A percentile compares a stretch with the other conserved stretches of the same genome.
phyloP scores from a whole-genome alignment of 2,888 invertebrate genomes.

The Chalcis sispes region DNA sequence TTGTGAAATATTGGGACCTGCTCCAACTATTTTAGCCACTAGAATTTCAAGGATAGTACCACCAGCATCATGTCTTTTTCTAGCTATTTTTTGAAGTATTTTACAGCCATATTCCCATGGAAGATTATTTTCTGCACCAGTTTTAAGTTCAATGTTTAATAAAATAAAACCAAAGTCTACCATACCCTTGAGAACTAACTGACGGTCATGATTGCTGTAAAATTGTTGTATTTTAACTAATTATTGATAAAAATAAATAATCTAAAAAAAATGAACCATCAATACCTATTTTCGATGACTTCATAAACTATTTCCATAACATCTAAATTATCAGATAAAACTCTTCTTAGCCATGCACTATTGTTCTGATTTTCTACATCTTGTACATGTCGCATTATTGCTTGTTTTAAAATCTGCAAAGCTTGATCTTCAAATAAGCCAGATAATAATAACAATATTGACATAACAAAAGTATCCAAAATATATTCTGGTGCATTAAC shows the following conservation, averaged over 20 bases:
- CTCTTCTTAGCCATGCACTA: slow-evolving; percentile 79
- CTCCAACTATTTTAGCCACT: slow-evolving; percentile 79
- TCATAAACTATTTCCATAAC: slow-evolving; percentile 75
- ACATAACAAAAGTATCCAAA: slow-evolving; percentile 81
- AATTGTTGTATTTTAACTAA: slow-evolving; percentile 12
- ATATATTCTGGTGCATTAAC: slow-evolving; percentile 79
- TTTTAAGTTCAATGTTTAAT: slow-evolving; percentile 70
- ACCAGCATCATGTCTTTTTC: slow-evolving; percentile 78
- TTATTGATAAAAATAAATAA: slow-evolving; percentile 8
- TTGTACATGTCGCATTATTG: slow-evolving; percentile 72
- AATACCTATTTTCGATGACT: slow-evolving; percentile 77
- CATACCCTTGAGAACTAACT: slow-evolving; percentile 77
- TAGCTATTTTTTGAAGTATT: slow-evolving; percentile 80
- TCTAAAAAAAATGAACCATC: neutral
- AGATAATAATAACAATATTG: slow-evolving; percentile 78
- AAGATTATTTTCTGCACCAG: slow-evolving; percentile 72
- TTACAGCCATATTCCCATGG: slow-evolving; percentile 78
- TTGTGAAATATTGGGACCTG: slow-evolving; percentile 77
- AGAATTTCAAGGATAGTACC: slow-evolving; percentile 78
- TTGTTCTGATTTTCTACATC: slow-evolving; percentile 75
- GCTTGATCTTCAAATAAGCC: slow-evolving; percentile 77
- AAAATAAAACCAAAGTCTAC: slow-evolving; percentile 78
- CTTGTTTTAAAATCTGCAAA: slow-evolving; percentile 71
- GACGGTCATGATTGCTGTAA: slow-evolving; percentile 76
- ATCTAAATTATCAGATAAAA: slow-evolving; percentile 71